A percentile compares a stretch with the other conserved stretches of the same genome.
Conservation (phyloP, 2,888 invertebrate species). For the Lathronympha strigana region DNA sequence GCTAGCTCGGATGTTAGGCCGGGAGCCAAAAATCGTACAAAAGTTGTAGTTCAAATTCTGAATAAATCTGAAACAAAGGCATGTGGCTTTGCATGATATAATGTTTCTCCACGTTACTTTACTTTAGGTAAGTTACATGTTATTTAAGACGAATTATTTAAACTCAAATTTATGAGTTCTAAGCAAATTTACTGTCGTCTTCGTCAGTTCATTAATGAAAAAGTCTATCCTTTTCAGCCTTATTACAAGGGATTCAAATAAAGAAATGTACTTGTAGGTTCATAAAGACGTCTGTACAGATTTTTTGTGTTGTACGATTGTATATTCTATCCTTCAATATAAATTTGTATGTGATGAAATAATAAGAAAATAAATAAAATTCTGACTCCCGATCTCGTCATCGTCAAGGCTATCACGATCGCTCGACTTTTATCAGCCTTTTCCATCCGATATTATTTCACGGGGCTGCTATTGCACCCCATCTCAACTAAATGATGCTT, state of each 20-base stretch:
- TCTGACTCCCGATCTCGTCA: constrained; percentile 22
- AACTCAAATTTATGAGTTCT: no score
- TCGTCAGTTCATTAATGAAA: no score
- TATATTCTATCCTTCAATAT: background rate
- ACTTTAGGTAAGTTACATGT: no score
- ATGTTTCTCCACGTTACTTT: no score
- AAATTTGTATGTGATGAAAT: background rate
- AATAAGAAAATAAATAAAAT: background rate
- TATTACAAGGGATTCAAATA: no score
- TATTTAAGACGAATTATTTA: no score
- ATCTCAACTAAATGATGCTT: constrained; percentile 60
- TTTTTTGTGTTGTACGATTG: no score
- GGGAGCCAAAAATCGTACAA: constrained; percentile 29
- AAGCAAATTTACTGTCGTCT: no score
- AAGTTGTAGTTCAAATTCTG: background rate
- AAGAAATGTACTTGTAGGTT: no score
- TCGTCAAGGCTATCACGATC: constrained; percentile 45
- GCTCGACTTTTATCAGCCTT: constrained; percentile 58
- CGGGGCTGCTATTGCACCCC: constrained; percentile 56
- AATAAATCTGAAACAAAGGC: constrained; percentile 3
- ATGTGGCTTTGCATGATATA: constrained; percentile 3
- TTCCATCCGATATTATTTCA: constrained; percentile 61
- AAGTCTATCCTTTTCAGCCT: no score
- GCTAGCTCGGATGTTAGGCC: constrained; percentile 40
- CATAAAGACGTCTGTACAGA: no score